Evolutionary conservation across 2,888 invertebrate genomes (phyloP), one percentile per base, ranked within the genome.

Genomic region (Allophyes oxyacanthae): DNA sequence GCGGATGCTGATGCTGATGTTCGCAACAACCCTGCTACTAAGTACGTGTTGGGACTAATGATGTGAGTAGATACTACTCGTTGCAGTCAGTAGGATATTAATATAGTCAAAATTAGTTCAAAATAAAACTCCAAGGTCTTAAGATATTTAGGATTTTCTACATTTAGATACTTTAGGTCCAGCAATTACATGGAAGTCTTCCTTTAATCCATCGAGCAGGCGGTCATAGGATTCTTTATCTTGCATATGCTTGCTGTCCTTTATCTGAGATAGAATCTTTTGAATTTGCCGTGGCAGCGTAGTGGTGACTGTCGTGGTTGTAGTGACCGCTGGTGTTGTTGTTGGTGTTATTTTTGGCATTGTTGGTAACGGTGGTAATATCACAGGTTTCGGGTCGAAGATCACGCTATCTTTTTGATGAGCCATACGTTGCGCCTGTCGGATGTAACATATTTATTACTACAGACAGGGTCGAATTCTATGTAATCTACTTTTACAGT

Each of bases 401-500:
- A 8, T 34, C 42, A 10, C 11, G 15, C 6, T 14, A 26, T 54
- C 45, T 50, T 64, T 64, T 14, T 50, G 45, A 46, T 62, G 68
- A 43, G 62, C 45, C 45, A 62, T 44, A 13, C 56, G 63, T 13
- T 36, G 64, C 46, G 54, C 68, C 64, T 64, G 62, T 46, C 11
- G 62, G 38, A 50, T 46, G 41, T 43, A 63, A 63, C 30, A 67
- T 34, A 46, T 38, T 38, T 15, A 58, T 50, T 46, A 60, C 15
- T 14, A 56, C 20, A 3, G 20, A 4, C 20, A 4, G 2, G 20
- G 20, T 20, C 2, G 2, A 20, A 3, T 4, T 3, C 20, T 3
- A 20, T 20, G 20, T 3, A 20, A 20, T 20, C 2, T 20, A 3
- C 20, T 20, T 4, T 20, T 20, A 20, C 20, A 4, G 20, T 20